Evolutionary conservation across 2,888 invertebrate genomes (phyloP).

Genomic region (Tetanocera ferruginea): DNA sequence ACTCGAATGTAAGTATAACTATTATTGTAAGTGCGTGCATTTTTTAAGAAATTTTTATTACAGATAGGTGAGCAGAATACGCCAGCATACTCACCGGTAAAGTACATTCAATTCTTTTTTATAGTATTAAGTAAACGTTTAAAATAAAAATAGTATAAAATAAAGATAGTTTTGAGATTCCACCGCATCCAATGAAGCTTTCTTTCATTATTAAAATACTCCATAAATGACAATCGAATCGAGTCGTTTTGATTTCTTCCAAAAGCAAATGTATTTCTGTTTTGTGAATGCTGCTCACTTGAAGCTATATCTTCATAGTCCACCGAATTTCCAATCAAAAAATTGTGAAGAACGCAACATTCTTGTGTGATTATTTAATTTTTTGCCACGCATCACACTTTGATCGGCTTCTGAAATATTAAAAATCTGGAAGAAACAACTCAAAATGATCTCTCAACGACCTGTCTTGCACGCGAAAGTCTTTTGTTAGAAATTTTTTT

Average conservation of each 20-base stretch:
- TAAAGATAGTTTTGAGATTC: neutral
- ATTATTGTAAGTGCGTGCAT: neutral
- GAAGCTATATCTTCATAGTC: neutral
- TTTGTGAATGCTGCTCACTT: neutral
- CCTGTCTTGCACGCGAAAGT: conserved; percentile 11
- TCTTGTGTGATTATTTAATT: neutral
- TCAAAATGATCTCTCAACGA: conserved; percentile 4
- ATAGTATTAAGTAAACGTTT: neutral
- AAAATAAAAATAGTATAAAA: too few species aligned
- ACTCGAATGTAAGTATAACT: neutral
- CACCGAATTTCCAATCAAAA: neutral
- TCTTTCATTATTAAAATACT: neutral
- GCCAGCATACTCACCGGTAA: neutral
- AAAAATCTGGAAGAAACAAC: conserved; percentile 1
- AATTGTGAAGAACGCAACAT: conserved; percentile 25
- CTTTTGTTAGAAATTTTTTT: neutral
- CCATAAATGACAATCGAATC: neutral
- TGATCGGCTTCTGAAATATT: conserved; percentile 8
- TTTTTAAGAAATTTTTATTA: neutral
- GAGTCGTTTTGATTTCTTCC: neutral
- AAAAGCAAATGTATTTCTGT: neutral
- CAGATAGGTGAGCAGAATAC: neutral
- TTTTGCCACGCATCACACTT: neutral
- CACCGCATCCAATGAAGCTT: neutral
- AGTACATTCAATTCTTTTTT: neutral